Evolutionary conservation across 2,797 vertebrate species (phyloP), one percentile per base, ranked within the genome.

Genomic region (Pogoniulus pusillus): DNA sequence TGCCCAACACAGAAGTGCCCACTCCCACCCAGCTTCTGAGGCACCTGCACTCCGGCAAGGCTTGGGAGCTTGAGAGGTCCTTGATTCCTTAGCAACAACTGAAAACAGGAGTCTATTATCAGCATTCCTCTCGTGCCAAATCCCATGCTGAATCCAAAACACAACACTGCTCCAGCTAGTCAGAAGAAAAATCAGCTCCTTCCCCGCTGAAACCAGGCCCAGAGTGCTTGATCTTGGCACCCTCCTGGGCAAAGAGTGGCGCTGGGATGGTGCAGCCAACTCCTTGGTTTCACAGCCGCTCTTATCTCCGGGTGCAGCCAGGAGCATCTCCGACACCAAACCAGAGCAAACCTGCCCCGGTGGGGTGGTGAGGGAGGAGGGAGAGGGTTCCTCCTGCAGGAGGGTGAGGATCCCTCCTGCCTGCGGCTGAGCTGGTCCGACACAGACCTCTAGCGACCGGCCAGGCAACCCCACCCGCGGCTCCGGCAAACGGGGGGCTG

Each of bases 211-310:
- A 68, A 34, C 32, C 65, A 35, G 45, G 43, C 34, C 34, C 45
- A 20, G 65, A 49, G n/a, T 13, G 37, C 20, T 8, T 1, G 7
- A 37, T 13, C 54, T 16, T 2, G 29, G 47, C 19, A 0, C 51
- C 35, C 39, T 15, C 39, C 4, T 0, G 7, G 20, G 4, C 19
- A 3, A 3, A 10, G n/a, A 43, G 1, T 1, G 1, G 60, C n/a
- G 47, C 39, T 45, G 55, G 45, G 64, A 2, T 6, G 58, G 5
- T 12, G 20, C 71, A 6, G 1, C 12, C 59, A 9, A 66, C 59
- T 27, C 72, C 27, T 9, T 0, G 9, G 5, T 23, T 17, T 54
- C 49, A 4, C 45, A 5, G 43, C n/a, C 58, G 19, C 35, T 7
- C 78, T 41, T 53, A 7, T 37, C 51, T 41, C 8, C 2, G 7